phyloP scores from a whole-genome alignment of 1,140 invertebrate species.

The Atopsyche davidsoni region DNA sequence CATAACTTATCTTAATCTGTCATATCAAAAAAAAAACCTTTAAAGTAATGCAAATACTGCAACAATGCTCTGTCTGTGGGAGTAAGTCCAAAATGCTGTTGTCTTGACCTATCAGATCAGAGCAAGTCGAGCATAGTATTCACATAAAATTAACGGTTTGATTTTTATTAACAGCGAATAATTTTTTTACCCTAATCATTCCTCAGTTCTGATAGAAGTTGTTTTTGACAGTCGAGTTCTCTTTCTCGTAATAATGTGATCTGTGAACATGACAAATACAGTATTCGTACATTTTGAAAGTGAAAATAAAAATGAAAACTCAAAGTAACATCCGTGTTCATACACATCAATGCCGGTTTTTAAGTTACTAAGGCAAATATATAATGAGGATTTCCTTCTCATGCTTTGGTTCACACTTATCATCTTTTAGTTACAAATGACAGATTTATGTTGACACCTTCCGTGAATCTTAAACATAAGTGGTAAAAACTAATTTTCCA shows the following conservation, averaged over 20 bases:
- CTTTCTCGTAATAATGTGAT: no score
- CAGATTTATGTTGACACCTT: no score
- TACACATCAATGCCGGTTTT: not conserved
- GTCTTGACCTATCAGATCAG: not conserved
- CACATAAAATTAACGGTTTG: not conserved
- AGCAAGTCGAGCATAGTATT: not conserved
- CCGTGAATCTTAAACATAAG: no score
- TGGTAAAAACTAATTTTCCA: no score
- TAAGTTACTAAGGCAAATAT: not conserved
- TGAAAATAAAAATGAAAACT: not conserved
- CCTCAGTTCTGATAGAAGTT: not conserved
- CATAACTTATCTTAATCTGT: not conserved
- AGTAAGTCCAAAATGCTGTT: not conserved
- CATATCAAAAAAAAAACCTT: not conserved
- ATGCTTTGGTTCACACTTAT: no score
- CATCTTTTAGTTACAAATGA: no score
- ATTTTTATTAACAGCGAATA: not conserved
- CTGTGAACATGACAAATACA: no score
- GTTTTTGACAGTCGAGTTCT: not conserved
- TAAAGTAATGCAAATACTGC: not conserved
- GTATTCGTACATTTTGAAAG: not conserved
- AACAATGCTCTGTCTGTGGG: not conserved
- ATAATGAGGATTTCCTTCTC: not conserved
- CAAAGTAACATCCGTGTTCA: not conserved
- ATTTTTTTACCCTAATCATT: not conserved